Conservation (phyloP, 2,797 vertebrate species). For the Ispidina picta region DNA sequence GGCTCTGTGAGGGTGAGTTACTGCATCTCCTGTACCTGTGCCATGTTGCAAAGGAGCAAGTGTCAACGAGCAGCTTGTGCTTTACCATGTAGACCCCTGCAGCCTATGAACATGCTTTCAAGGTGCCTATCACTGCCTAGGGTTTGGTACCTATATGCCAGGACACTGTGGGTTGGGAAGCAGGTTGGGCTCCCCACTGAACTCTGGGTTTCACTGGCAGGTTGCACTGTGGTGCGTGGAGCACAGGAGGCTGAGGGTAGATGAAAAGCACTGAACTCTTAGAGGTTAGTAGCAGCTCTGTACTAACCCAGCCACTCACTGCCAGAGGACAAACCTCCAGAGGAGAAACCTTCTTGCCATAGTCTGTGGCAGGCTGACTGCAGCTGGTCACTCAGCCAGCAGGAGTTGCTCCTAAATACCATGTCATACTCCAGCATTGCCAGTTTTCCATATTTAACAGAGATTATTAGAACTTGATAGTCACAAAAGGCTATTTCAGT, state of each 20-base stretch:
- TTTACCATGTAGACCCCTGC: fast-evolving
- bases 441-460: neutral
- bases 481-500: neutral
- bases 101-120: neutral
- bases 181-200: neutral
- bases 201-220: neutral
- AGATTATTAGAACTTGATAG: neutral
- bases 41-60: neutral
- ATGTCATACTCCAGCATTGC: neutral
- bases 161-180: neutral
- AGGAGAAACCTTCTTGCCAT: neutral
- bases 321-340: neutral
- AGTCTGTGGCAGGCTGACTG: neutral
- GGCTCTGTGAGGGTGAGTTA: neutral
- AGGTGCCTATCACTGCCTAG: neutral
- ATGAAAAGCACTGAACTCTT: fast-evolving
- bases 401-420: neutral
- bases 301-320: neutral
- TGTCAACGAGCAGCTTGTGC: neutral
- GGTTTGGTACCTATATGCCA: neutral
- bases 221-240: neutral
- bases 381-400: neutral
- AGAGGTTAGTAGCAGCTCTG: neutral
- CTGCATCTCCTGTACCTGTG: neutral
- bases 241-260: neutral